A percentile compares a stretch with the other conserved stretches of the same genome.
Conservation (phyloP, 2,888 invertebrate species). For the Andrena dorsata region DNA sequence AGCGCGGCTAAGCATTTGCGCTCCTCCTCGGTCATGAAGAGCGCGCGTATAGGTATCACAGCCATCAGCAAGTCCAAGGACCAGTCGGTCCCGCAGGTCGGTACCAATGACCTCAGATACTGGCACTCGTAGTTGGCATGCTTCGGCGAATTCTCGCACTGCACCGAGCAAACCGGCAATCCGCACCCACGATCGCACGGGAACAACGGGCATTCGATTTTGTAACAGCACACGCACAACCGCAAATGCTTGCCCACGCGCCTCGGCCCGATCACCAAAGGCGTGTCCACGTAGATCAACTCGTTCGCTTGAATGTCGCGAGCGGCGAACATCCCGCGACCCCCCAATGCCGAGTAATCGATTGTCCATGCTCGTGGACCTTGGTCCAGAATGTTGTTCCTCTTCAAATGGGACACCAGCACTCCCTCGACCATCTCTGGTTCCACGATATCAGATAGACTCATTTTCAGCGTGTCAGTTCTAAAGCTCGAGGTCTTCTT, state of each 20-base stretch:
- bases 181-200: conserved; percentile 89
- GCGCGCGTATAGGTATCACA: conserved; percentile 85
- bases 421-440: conserved; percentile 66
- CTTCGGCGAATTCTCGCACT: conserved; percentile 87
- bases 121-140: conserved; percentile 89
- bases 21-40: conserved; percentile 85
- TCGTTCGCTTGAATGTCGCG: conserved; percentile 89
- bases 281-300: conserved; percentile 89
- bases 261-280: conserved; percentile 90
- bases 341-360: conserved; percentile 87
- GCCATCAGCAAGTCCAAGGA: conserved; percentile 82
- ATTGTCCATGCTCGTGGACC: conserved; percentile 86
- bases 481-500: neutral
- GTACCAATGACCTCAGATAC: conserved; percentile 87
- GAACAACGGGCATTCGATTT: conserved; percentile 81
- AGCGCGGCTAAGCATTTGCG: conserved; percentile 86
- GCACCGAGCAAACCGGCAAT: conserved; percentile 89
- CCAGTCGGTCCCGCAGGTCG: conserved; percentile 83
- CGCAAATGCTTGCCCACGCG: conserved; percentile 86
- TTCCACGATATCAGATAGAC: conserved; percentile 25
- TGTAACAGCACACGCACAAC: conserved; percentile 89
- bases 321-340: conserved; percentile 90
- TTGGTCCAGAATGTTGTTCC: conserved; percentile 58
- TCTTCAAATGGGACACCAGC: conserved; percentile 71
- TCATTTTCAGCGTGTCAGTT: conserved; percentile 16